These are phyloP conservation scores for Cryptocephalus primarius DNA, from an alignment of 2,888 invertebrate genomes.

Conservation along the genomic window DNA sequence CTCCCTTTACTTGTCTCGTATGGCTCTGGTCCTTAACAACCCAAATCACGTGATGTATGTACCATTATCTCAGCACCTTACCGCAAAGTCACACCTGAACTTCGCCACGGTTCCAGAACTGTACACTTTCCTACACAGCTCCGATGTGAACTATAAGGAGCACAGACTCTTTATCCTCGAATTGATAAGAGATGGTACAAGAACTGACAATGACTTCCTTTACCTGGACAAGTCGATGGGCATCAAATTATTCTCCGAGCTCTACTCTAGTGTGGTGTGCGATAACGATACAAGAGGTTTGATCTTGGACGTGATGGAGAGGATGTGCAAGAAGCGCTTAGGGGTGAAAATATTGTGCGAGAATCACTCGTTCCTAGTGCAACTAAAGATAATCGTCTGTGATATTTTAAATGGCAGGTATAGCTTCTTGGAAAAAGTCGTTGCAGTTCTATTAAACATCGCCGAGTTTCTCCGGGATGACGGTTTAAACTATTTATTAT, in stretches of 20 bases:
- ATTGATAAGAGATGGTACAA: slow-evolving; percentile 64
- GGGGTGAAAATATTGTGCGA: slow-evolving; percentile 55
- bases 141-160: slow-evolving; percentile 54
- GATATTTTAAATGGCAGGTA: slow-evolving; percentile 2
- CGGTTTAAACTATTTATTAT: slow-evolving; percentile 7
- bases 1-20: slow-evolving; percentile 59
- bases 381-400: slow-evolving; percentile 27
- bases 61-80: slow-evolving; percentile 43
- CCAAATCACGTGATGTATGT: slow-evolving; percentile 68
- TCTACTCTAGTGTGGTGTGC: slow-evolving; percentile 52
- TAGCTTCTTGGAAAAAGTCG: slow-evolving; percentile 13
- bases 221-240: slow-evolving; percentile 62
- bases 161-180: slow-evolving; percentile 71
- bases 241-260: slow-evolving; percentile 66
- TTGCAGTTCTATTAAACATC: slow-evolving; percentile 17
- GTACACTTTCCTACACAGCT: slow-evolving; percentile 71
- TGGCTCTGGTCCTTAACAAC: slow-evolving; percentile 58
- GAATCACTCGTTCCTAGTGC: slow-evolving; percentile 59
- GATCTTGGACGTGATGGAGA: slow-evolving; percentile 54
- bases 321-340: slow-evolving; percentile 51
- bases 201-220: slow-evolving; percentile 62
- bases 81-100: slow-evolving; percentile 58
- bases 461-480: slow-evolving; percentile 11
- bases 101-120: slow-evolving; percentile 78
- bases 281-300: slow-evolving; percentile 51